Conservation (phyloP, 2,888 invertebrate genomes). For the Ophioninae sp. region DNA sequence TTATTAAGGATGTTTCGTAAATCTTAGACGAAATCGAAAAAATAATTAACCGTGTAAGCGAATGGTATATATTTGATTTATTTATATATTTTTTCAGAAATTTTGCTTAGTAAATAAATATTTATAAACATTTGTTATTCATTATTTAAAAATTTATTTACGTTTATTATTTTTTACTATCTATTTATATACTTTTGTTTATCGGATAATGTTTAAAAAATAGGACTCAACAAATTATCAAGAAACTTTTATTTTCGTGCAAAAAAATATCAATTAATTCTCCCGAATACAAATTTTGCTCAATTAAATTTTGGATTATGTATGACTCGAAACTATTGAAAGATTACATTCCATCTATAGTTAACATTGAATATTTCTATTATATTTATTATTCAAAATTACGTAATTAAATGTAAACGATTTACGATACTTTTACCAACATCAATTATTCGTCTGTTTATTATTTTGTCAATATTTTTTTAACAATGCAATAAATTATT, state of each 20-base stretch:
- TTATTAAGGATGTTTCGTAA: not conserved
- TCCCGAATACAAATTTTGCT: not conserved
- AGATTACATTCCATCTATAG: not conserved
- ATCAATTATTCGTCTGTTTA: not conserved
- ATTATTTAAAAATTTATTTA: too few relatives aligned
- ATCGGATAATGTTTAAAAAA: too few relatives aligned
- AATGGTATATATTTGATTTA: too few relatives aligned
- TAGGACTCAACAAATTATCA: too few relatives aligned
- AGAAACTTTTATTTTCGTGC: not conserved
- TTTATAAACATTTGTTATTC: too few relatives aligned
- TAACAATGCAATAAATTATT: too few relatives aligned
- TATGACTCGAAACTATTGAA: not conserved
- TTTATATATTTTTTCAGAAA: too few relatives aligned
- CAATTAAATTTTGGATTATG: not conserved
- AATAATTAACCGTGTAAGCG: not conserved
- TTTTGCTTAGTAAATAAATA: too few relatives aligned
- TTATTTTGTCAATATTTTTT: not conserved
- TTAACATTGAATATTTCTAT: not conserved
- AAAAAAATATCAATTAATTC: not conserved
- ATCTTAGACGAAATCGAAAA: not conserved
- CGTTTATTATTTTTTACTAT: too few relatives aligned
- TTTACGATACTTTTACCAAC: not conserved
- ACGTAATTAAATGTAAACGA: too few relatives aligned
- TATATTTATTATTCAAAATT: not conserved
- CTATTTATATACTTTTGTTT: too few relatives aligned